Evolutionary conservation across 1,140 invertebrate genomes (phyloP).

Genomic region (Trissolcus basalis): DNA sequence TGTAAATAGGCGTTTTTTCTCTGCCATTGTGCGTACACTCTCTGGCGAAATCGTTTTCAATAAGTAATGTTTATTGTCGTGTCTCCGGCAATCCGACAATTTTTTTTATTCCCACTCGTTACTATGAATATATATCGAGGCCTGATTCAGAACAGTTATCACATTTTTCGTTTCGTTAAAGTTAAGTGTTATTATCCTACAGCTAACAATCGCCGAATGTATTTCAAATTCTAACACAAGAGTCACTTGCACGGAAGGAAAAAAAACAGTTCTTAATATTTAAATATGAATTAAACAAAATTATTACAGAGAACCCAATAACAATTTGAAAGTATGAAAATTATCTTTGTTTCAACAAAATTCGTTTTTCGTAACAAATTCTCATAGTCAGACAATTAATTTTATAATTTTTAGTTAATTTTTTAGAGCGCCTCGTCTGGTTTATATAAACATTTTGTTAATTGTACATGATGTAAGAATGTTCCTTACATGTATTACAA

Average conservation of each 20-base stretch:
- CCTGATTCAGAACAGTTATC: slow-evolving; percentile 23
- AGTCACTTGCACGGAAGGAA: neutral
- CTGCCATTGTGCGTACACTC: slow-evolving; percentile 54
- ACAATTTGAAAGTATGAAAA: no score
- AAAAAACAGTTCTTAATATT: no score
- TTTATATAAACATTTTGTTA: no score
- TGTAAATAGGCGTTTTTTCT: slow-evolving; percentile 71
- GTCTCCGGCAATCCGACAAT: slow-evolving; percentile 63
- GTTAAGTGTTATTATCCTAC: slow-evolving; percentile 46
- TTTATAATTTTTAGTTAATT: no score
- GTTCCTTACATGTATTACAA: no score
- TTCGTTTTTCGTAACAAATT: no score
- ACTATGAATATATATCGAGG: slow-evolving; percentile 24
- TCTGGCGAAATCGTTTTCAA: slow-evolving; percentile 71
- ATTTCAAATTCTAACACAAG: slow-evolving; percentile 8
- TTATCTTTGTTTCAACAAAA: no score
- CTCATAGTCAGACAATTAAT: no score
- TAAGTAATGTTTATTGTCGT: slow-evolving; percentile 77
- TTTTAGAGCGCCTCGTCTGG: no score
- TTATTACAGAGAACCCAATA: no score
- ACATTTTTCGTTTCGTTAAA: slow-evolving; percentile 47
- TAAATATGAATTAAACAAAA: no score
- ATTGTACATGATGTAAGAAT: no score
- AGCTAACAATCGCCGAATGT: slow-evolving; percentile 24
- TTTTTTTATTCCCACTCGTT: slow-evolving; percentile 40